Conservation (phyloP, 2,888 invertebrate genomes). For the Trissoscelio sp. region DNA sequence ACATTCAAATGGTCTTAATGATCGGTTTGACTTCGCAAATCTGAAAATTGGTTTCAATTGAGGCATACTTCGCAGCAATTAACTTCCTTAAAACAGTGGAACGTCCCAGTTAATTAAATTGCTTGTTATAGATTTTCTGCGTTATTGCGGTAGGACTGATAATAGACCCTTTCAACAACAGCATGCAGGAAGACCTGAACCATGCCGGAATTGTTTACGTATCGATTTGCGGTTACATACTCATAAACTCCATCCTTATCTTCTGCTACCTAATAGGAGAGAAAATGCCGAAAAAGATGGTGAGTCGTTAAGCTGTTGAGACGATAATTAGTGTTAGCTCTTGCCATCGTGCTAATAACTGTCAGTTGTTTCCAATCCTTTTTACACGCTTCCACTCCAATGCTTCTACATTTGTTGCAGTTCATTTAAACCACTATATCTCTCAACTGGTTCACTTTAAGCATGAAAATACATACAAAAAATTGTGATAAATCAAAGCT, state of each 20-base stretch:
- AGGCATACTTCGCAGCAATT: not conserved
- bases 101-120: slow-evolving; percentile 2
- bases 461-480: no score
- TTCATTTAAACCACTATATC: no score
- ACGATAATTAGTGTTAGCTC: no score
- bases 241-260: slow-evolving; percentile 87
- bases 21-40: no score
- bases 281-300: slow-evolving; percentile 86
- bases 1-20: no score
- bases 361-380: no score
- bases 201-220: slow-evolving; percentile 88
- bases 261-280: slow-evolving; percentile 86
- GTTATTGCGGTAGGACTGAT: slow-evolving; percentile 86
- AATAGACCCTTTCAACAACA: slow-evolving; percentile 86
- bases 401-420: no score
- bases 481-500: no score
- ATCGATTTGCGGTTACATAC: slow-evolving; percentile 87
- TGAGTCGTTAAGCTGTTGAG: no score
- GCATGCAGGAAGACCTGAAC: slow-evolving; percentile 81
- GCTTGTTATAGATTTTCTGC: slow-evolving; percentile 85
- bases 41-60: not conserved
- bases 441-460: no score
- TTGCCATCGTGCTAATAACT: no score
- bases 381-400: no score
- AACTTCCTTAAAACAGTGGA: not conserved